These are phyloP conservation scores for Fopius arisanus DNA, from an alignment of 1,140 invertebrate genomes.

Conservation along the genomic window DNA sequence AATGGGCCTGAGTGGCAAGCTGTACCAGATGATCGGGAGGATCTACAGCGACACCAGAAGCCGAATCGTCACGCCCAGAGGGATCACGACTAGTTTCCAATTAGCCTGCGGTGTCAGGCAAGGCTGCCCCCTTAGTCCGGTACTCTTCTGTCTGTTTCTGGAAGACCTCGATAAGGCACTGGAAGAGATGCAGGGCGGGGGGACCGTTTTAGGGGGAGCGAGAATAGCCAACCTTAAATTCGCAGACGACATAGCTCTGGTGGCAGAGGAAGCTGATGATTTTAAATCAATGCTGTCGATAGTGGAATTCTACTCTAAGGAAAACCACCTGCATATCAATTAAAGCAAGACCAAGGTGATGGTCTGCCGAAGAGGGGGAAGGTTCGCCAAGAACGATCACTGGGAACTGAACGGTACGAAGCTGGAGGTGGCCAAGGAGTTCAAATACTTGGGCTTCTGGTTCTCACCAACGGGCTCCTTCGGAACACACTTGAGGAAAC, in stretches of 20 bases:
- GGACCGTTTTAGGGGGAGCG: conserved; percentile 1
- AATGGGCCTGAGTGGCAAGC: neutral
- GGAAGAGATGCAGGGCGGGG: conserved; percentile 1
- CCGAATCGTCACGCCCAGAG: neutral
- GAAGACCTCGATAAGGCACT: conserved; percentile 19
- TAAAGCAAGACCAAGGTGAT: conserved; percentile 28
- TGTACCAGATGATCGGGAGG: neutral
- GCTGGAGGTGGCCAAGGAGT: neutral
- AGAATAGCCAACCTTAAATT: conserved; percentile 9
- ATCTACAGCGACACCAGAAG: neutral
- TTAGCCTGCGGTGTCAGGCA: neutral
- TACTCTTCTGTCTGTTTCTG: conserved; percentile 13
- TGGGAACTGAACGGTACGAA: neutral
- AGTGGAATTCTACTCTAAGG: conserved; percentile 5
- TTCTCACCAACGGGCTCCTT: too few relatives aligned
- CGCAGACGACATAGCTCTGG: conserved; percentile 21
- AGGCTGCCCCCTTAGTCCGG: neutral
- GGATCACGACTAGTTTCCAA: conserved; percentile 6
- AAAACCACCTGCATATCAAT: conserved; percentile 18
- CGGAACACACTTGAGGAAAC: neutral
- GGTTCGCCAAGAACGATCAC: neutral
- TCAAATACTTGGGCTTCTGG: neutral
- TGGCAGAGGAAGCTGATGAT: neutral
- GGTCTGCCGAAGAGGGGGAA: conserved; percentile 16
- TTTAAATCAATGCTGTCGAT: too few relatives aligned